A percentile compares a stretch with the other conserved stretches of the same genome.
phyloP scores from a whole-genome alignment of 2,888 invertebrate species.

The Caenorhabditis macrosperma region DNA sequence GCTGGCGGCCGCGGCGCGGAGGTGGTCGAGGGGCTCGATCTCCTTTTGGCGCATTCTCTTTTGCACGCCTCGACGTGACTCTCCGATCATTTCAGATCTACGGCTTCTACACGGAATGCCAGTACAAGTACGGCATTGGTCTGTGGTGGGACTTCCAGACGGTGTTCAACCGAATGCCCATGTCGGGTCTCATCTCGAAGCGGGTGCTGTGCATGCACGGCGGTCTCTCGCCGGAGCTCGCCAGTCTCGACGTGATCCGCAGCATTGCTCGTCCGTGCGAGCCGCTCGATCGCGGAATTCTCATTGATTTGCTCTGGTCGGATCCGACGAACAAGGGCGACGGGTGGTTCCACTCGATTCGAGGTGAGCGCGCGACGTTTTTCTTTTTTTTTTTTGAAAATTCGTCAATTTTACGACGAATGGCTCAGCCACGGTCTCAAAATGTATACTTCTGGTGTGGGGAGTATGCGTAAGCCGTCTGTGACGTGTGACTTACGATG shows the following conservation, averaged over 20 bases:
- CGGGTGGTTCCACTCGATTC: constrained; percentile 69
- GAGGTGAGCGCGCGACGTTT: constrained; percentile 39
- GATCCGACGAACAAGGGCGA: constrained; percentile 76
- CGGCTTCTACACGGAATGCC: constrained; percentile 75
- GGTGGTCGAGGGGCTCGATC: too few relatives aligned
- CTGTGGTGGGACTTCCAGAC: constrained; percentile 77
- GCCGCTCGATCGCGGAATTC: constrained; percentile 72
- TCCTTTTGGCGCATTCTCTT: too few relatives aligned
- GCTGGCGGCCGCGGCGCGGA: too few relatives aligned
- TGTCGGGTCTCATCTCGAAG: constrained; percentile 75
- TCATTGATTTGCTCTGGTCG: constrained; percentile 76
- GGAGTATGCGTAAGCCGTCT: too few relatives aligned
- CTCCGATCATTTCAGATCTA: constrained; percentile 70
- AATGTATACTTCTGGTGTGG: too few relatives aligned
- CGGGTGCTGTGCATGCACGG: constrained; percentile 76
- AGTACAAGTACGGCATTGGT: constrained; percentile 72
- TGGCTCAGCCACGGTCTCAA: too few relatives aligned
- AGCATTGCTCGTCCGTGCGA: constrained; percentile 71
- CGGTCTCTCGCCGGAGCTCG: constrained; percentile 73
- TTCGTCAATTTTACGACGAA: too few relatives aligned
- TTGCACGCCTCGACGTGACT: too few relatives aligned
- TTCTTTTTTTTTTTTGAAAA: too few relatives aligned
- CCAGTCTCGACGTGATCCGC: constrained; percentile 69
- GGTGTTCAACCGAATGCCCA: constrained; percentile 75
- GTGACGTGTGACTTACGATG: not conserved